Percentiles rank a stretch among this genome's conserved stretches.
Evolutionary conservation across 2,113 vertebrate genomes (phyloP).

Genomic region (Zapornia atra): DNA sequence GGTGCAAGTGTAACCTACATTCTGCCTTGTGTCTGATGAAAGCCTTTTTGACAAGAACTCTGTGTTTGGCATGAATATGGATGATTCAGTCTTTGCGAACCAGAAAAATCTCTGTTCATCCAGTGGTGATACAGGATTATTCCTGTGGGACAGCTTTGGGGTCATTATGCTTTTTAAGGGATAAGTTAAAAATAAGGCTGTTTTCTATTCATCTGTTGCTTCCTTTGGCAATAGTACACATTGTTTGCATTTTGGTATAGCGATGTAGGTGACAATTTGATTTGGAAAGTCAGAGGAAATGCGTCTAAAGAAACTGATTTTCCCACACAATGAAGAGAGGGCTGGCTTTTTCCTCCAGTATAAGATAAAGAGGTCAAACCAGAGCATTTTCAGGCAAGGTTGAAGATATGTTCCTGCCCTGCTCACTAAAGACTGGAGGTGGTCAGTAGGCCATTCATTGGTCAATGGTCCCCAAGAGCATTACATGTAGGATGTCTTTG

Average conservation of each 20-base stretch:
- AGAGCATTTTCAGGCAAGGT: background rate
- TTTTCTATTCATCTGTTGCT: background rate
- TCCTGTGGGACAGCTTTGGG: background rate
- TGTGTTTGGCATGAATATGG: conserved; percentile 34
- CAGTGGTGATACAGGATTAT: background rate
- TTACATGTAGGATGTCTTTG: background rate
- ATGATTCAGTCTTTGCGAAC: background rate
- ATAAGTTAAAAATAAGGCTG: conserved; percentile 17
- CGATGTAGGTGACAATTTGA: background rate
- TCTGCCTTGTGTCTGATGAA: background rate
- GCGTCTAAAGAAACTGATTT: background rate
- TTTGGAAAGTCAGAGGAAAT: background rate
- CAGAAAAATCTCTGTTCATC: background rate
- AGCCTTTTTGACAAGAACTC: conserved; percentile 23
- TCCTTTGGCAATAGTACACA: background rate
- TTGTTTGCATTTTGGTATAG: background rate
- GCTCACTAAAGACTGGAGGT: background rate
- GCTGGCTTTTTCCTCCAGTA: background rate
- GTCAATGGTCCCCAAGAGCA: background rate
- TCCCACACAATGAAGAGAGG: background rate
- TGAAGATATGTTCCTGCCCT: background rate
- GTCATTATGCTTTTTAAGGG: background rate
- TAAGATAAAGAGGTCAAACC: background rate
- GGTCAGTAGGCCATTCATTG: background rate
- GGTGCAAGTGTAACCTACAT: conserved; percentile 1